Conservation (phyloP, 1,140 invertebrate species). For the Scaptodrosophila lebanonensis region DNA sequence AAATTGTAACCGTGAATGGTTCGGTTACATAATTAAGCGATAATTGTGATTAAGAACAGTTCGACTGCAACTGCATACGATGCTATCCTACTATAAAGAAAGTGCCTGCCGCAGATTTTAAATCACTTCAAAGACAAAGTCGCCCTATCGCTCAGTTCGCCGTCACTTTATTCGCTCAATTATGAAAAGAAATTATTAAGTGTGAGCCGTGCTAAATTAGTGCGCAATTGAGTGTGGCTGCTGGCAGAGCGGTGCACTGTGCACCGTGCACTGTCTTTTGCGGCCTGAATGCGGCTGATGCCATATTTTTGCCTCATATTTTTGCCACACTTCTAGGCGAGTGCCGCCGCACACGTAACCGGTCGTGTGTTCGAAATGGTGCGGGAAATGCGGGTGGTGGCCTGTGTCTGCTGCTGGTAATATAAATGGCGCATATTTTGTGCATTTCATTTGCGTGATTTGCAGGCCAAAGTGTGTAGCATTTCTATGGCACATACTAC, state of each 20-base stretch:
- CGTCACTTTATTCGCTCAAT: conserved; percentile 54
- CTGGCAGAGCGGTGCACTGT: conserved; percentile 29
- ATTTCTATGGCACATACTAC: conserved; percentile 38
- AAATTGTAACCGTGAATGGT: no score
- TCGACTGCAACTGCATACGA: no score
- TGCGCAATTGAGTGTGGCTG: conserved; percentile 67
- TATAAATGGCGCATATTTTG: conserved; percentile 73
- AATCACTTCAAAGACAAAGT: no score
- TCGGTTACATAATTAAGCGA: no score
- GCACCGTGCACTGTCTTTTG: conserved; percentile 40
- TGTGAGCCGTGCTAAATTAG: conserved; percentile 73
- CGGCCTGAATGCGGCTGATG: conserved; percentile 38
- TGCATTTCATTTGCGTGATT: conserved; percentile 74
- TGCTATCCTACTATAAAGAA: no score
- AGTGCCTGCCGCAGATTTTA: no score
- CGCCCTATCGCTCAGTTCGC: conserved; percentile 17
- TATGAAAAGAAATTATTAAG: conserved; percentile 75
- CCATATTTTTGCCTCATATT: conserved; percentile 59
- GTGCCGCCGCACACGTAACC: conserved; percentile 34
- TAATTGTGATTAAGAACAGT: no score
- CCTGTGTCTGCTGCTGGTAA: conserved; percentile 35
- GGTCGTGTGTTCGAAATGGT: not conserved
- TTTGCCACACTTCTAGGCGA: conserved; percentile 44
- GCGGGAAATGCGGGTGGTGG: not conserved
- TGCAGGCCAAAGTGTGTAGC: conserved; percentile 66